Evolutionary conservation across 2,888 invertebrate genomes (phyloP), one percentile per base, ranked within the genome.

Genomic region (Nineta flava): DNA sequence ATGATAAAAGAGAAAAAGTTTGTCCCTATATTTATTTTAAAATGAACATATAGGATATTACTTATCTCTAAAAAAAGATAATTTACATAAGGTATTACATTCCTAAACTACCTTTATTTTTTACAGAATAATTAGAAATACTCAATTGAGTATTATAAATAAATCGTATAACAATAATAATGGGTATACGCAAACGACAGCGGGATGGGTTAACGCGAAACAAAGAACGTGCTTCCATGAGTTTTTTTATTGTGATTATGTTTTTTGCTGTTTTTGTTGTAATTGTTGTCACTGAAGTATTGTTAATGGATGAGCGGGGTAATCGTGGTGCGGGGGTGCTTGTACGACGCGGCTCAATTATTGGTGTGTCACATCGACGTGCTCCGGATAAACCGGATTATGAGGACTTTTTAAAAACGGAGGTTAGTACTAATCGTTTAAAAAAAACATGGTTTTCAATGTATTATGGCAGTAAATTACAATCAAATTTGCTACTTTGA

Each of bases 201-300:
- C 57, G 59, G 50, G 61, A 65, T 53, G 60, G 59, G 51, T 59
- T 66, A 63, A 69, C 65, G 66, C 75, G 73, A 64, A 78, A 71
- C 66, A 77, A 83, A 60, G 87, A 88, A 66, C 77, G 88, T 57
- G 87, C 87, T 57, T 84, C 86, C 65, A 82, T 88, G 77, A 88
- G 87, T 62, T 90, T 91, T 70, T 81, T 90, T 69, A 83, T 91
- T 65, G 88, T 91, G 55, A 79, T 91, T 58, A 87, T 88, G 74
- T 91, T 92, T 68, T 88, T 91, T 67, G 85, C 83, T 41, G 83
- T 92, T 52, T 91, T 91, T 64, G 87, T 87, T 45, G 74, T 88
- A 59, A 91, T 91, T 61, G 82, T 91, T 53, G 75, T 91, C 57
- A 88, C 90, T 54, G 90, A 91, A 70, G 82, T 90, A 59, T 76